Base-by-base conservation (phyloP, 2,113 vertebrate genomes). In the Phainopepla nitens region DNA sequence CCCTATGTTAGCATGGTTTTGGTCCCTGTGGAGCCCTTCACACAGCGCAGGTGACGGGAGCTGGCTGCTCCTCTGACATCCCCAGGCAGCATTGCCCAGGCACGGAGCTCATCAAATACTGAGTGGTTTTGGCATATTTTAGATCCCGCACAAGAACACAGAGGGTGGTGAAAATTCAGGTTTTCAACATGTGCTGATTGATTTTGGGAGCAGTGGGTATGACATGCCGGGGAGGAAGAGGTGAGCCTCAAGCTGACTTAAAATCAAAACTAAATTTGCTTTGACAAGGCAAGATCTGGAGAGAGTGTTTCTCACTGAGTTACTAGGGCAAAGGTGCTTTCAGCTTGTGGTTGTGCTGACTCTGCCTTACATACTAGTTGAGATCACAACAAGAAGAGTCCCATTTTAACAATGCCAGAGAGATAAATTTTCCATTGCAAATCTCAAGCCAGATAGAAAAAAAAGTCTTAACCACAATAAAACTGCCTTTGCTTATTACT, bases 41-140 rank as follows among this genome's bases (percentile, higher is more conserved):
- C 2, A 0, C 47, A 25, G 5, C 0, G 0, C 60, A 18, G 57
- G 41, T 47, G 56, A 23, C 0, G 0, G 44, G 45, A 85, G 60
- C 51, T 68, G 0, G 0, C 70, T 71, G 71, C 66, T 86, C 20
- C 65, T 90, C 6, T 69, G 64, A 24, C 1, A 2, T 64, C 35
- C 70, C 47, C 45, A 45, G 33, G 35, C 68, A 84, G 64, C 68
- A 19, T 25, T 14, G 33, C 23, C 35, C 36, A 42, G 69, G 31
- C 9, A 0, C 17, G 65, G 41, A 82, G 53, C 53, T 75, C 29
- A 11, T 62, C 58, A 54, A 51, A 49, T 53, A 13, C 12, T 7
- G 1, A 56, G 17, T 1, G 6, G 7, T 56, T 87, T 70, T 33
- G 50, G 19, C 9, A 3, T 53, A 21, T 72, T 83, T 89, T 49